A percentile compares a stretch with the other conserved stretches of the same genome.
Conservation (phyloP, 2,888 invertebrate species). For the Diploptera punctata region DNA sequence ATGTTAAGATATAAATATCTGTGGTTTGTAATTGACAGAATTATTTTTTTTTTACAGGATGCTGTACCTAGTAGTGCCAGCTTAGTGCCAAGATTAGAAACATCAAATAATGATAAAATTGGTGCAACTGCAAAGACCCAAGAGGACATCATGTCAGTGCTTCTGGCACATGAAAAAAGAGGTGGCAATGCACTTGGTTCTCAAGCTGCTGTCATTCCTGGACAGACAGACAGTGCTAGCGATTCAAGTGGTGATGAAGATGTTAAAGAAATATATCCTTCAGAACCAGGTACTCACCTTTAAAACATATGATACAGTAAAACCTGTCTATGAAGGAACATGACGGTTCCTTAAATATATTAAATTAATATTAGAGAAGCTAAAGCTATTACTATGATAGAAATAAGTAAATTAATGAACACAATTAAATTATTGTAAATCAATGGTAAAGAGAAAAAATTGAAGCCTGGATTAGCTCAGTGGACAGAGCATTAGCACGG, state of each 20-base stretch:
- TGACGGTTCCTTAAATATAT: no score
- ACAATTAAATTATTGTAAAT: no score
- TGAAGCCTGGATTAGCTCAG: no score
- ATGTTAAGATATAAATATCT: no score
- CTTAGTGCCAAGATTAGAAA: background rate
- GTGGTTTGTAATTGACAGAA: no score
- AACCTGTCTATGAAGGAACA: no score
- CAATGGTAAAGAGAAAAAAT: no score
- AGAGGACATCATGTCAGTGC: constrained; percentile 92
- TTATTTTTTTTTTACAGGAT: background rate
- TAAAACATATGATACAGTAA: no score
- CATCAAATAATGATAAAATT: background rate
- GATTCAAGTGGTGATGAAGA: constrained; percentile 87
- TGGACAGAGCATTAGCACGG: no score
- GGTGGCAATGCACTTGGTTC: constrained; percentile 61
- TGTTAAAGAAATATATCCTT: constrained; percentile 67
- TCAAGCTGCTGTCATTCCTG: constrained; percentile 57
- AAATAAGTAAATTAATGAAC: no score
- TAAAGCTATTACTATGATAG: no score
- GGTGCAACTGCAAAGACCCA: constrained; percentile 41
- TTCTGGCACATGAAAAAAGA: constrained; percentile 88
- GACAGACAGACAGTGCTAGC: constrained; percentile 57
- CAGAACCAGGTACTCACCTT: constrained; percentile 69
- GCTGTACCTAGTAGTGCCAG: background rate
- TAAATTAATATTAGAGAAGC: no score